Evolutionary conservation across 2,888 invertebrate species (phyloP).

Genomic region (Terebella lapidaria): DNA sequence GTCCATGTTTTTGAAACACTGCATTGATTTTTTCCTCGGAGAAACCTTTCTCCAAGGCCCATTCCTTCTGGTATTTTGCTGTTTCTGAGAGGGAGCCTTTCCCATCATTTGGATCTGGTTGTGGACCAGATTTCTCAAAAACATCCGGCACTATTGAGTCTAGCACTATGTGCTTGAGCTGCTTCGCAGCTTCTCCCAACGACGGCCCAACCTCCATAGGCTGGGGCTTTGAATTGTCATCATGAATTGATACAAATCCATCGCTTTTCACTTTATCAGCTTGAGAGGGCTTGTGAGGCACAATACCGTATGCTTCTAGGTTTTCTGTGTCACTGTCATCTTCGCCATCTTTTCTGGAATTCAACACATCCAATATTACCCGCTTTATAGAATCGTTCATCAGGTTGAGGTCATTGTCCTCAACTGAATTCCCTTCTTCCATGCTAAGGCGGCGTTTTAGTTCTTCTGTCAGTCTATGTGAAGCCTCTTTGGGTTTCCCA

Average conservation of each 20-base stretch:
- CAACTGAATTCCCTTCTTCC: neutral
- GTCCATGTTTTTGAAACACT: neutral
- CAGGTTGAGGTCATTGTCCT: neutral
- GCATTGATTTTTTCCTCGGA: neutral
- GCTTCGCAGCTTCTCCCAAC: neutral
- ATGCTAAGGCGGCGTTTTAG: neutral
- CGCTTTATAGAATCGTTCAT: slow-evolving; percentile 1
- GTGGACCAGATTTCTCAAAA: no score
- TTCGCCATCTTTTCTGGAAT: neutral
- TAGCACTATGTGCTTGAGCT: neutral
- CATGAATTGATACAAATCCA: neutral
- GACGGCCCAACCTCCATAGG: neutral
- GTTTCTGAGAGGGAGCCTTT: neutral
- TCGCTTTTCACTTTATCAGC: neutral
- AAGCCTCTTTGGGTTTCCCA: neutral
- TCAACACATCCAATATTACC: neutral
- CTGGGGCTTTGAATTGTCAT: neutral
- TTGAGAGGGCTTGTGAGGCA: no score
- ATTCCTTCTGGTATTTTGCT: neutral
- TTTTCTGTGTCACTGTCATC: neutral
- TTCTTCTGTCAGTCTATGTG: neutral
- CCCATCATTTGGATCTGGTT: neutral
- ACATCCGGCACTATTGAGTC: no score
- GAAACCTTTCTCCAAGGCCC: neutral
- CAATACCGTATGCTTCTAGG: no score